phyloP scores from a whole-genome alignment of 2,797 vertebrate species.

The Falco naumanni region DNA sequence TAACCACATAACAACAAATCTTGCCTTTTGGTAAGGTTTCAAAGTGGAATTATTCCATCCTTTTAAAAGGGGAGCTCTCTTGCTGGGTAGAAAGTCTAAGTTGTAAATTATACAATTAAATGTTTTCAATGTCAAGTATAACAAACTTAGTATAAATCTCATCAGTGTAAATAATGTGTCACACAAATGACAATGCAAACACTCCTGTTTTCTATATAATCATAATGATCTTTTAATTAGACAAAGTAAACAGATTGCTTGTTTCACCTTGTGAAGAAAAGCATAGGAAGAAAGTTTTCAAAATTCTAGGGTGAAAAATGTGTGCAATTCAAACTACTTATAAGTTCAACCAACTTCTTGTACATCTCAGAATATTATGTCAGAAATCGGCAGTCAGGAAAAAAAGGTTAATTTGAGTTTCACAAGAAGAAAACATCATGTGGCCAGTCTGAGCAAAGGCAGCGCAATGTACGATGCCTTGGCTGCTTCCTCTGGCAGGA shows the following conservation, averaged over 20 bases:
- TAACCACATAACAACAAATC: background rate
- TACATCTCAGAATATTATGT: background rate
- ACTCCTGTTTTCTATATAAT: constrained; percentile 7
- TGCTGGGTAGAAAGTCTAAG: background rate
- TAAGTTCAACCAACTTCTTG: background rate
- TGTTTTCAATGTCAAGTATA: constrained; percentile 16
- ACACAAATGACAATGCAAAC: constrained; percentile 14
- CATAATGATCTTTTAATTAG: constrained; percentile 59
- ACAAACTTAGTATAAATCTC: background rate
- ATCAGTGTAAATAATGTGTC: background rate
- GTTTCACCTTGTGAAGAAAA: background rate
- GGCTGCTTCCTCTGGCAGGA: background rate
- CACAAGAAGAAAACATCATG: background rate
- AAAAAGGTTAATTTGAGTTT: background rate
- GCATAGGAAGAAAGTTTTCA: background rate
- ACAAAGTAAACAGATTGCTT: background rate
- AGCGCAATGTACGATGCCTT: fast-evolving
- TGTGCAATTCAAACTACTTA: background rate
- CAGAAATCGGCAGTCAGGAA: background rate
- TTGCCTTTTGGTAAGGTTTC: background rate
- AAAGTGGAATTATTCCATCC: background rate
- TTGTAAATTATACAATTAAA: background rate
- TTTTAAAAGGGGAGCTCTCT: background rate
- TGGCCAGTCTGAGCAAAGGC: background rate
- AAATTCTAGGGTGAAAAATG: background rate